A percentile compares a stretch with the other conserved stretches of the same genome.
Conservation (phyloP, 2,888 invertebrate genomes). For the Byasa hedistus region DNA sequence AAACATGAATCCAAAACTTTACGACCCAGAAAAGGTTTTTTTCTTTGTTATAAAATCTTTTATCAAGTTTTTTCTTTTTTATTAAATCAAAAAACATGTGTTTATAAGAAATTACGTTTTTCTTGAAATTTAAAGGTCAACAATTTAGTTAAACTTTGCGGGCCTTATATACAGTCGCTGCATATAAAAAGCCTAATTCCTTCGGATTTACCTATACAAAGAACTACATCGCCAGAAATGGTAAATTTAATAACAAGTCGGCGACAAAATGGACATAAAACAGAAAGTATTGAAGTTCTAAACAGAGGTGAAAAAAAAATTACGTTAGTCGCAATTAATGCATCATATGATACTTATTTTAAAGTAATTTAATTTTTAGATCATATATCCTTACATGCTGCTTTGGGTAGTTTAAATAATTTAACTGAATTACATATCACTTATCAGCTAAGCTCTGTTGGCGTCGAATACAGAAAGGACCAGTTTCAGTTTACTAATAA, state of each 20-base stretch:
- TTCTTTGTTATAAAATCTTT: background rate
- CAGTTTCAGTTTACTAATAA: slow-evolving; percentile 76
- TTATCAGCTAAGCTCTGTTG: slow-evolving; percentile 60
- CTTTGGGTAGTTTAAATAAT: slow-evolving; percentile 66
- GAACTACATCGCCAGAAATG: slow-evolving; percentile 71
- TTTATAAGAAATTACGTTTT: background rate
- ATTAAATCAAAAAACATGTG: background rate
- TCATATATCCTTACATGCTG: slow-evolving; percentile 74
- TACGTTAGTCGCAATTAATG: background rate
- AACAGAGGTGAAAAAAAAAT: slow-evolving; percentile 51
- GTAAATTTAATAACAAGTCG: slow-evolving; percentile 65
- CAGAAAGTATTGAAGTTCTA: slow-evolving; percentile 46
- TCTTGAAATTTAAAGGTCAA: slow-evolving; percentile 49
- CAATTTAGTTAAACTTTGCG: slow-evolving; percentile 66
- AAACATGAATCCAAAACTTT: slow-evolving; percentile 69
- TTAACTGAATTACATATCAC: slow-evolving; percentile 69
- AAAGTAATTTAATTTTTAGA: slow-evolving; percentile 49
- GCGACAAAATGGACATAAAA: slow-evolving; percentile 46
- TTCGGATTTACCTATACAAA: slow-evolving; percentile 63
- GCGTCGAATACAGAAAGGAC: slow-evolving; percentile 65
- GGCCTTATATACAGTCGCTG: slow-evolving; percentile 65
- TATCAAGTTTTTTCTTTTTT: too few species aligned
- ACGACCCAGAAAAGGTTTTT: slow-evolving; percentile 74
- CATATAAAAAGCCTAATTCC: slow-evolving; percentile 67
- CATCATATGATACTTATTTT: background rate